Evolutionary conservation across 2,797 vertebrate genomes (phyloP), one percentile per base, ranked within the genome.

Genomic region (Parotocinclus haroldoi): DNA sequence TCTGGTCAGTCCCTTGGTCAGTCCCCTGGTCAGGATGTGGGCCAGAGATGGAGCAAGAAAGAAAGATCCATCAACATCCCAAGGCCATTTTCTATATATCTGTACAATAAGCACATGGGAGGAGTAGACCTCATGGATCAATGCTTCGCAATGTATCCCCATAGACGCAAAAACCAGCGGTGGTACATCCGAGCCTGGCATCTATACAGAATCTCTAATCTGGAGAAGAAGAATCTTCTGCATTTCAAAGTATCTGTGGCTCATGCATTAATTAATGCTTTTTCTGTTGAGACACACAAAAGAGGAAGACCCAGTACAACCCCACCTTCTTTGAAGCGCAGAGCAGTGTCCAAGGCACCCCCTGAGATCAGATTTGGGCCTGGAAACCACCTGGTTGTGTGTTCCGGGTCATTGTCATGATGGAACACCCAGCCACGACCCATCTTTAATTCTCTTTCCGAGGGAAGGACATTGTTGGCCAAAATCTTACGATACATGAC

Each of bases 201-300:
- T 6, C 62, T 74, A 4, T 66, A 76, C 36, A 19, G 0, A 55
- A 73, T 63, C 52, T 75, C 62, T 63, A 68, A 64, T 16, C 17
- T 65, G 16, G 66, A 79, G 53, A 44, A 71, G 14, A 71, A 17
- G 48, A 42, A 71, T 63, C 55, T 75, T 44, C 55, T 80, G 9
- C 27, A 46, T 9, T 81, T 78, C 60, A 77, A 80, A n/a, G 67
- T 68, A 59, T 78, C 65, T 19, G 42, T 58, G n/a, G 38, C 11
- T 14, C 3, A 7, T 27, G 40, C 40, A 42, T 7, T 42, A 42
- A 42, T 42, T 3, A 42, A 42, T 38, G 27, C n/a, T n/a, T n/a
- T n/a, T n/a, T n/a, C n/a, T n/a, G n/a, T n/a, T n/a, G n/a, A 73
- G 63, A 62, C 9, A 61, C 19, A 2, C 36, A 36, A 7, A 51